Conservation (phyloP, 2,113 vertebrate genomes). For the Rafetus swinhoei region DNA sequence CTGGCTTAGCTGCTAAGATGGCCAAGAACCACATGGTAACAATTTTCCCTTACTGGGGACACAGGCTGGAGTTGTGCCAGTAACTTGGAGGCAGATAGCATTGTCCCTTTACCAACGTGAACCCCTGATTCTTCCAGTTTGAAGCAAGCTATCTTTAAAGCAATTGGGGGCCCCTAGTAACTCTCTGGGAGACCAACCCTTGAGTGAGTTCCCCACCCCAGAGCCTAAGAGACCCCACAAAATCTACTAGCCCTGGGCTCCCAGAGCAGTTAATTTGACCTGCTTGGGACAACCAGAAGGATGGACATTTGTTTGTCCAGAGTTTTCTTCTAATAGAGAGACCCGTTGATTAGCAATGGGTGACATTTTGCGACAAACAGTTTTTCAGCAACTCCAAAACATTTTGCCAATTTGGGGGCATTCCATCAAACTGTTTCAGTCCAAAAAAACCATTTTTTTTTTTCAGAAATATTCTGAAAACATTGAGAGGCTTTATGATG, state of each 20-base stretch:
- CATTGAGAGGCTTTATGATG: not conserved
- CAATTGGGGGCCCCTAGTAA: not conserved
- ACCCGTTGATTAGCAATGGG: not conserved
- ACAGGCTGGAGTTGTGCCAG: not conserved
- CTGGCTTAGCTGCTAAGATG: not conserved
- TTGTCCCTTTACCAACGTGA: not conserved
- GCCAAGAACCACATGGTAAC: not conserved
- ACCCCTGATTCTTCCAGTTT: not conserved
- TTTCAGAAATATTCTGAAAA: not conserved
- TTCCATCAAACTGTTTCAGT: not conserved
- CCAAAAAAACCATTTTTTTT: not conserved
- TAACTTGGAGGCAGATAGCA: not conserved
- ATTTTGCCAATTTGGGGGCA: not conserved
- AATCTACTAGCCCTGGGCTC: no score
- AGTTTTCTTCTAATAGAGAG: not conserved
- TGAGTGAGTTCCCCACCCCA: not conserved
- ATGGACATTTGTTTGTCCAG: not conserved
- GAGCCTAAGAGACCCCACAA: no score
- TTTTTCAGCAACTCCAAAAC: not conserved
- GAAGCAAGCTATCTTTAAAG: not conserved
- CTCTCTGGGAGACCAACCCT: not conserved
- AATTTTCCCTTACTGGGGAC: not conserved
- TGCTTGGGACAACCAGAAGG: fast-evolving
- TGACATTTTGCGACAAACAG: not conserved
- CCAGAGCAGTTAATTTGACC: no score